phyloP scores from a whole-genome alignment of 2,797 vertebrate species.

The Brachyrhaphis roseni region DNA sequence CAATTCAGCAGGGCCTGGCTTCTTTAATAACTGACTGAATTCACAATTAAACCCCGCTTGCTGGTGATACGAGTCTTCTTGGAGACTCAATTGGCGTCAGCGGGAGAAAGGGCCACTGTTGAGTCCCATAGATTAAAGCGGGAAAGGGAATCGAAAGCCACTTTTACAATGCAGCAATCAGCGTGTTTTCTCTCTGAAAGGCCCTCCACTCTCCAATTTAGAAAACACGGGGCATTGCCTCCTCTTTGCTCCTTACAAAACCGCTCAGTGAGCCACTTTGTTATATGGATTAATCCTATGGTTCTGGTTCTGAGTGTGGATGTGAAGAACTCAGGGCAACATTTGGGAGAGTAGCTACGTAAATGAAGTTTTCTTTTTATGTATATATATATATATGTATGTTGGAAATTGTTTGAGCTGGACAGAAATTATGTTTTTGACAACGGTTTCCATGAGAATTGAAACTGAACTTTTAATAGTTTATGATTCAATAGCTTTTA shows the following conservation, averaged over 20 bases:
- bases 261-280: slow-evolving; percentile 81
- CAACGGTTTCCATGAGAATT: background rate
- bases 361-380: background rate
- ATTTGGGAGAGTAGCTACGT: background rate
- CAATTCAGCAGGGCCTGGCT: slow-evolving; percentile 78
- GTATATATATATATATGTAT: too few relatives aligned
- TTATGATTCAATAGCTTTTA: background rate
- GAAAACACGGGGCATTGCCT: slow-evolving; percentile 82
- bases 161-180: slow-evolving; percentile 90
- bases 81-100: slow-evolving; percentile 78
- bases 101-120: slow-evolving; percentile 84
- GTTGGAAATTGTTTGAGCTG: background rate
- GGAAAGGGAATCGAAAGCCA: slow-evolving; percentile 85
- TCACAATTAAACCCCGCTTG: slow-evolving; percentile 86
- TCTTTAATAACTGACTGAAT: slow-evolving; percentile 84
- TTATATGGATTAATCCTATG: slow-evolving; percentile 79
- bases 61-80: slow-evolving; percentile 83
- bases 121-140: slow-evolving; percentile 85
- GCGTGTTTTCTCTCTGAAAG: slow-evolving; percentile 89
- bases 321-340: slow-evolving; percentile 39
- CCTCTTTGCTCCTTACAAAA: slow-evolving; percentile 81
- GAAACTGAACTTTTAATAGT: background rate
- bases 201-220: slow-evolving; percentile 79
- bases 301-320: slow-evolving; percentile 63
- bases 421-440: background rate